Evolutionary conservation across 2,797 vertebrate genomes (phyloP).

Genomic region (Acomys russatus): DNA sequence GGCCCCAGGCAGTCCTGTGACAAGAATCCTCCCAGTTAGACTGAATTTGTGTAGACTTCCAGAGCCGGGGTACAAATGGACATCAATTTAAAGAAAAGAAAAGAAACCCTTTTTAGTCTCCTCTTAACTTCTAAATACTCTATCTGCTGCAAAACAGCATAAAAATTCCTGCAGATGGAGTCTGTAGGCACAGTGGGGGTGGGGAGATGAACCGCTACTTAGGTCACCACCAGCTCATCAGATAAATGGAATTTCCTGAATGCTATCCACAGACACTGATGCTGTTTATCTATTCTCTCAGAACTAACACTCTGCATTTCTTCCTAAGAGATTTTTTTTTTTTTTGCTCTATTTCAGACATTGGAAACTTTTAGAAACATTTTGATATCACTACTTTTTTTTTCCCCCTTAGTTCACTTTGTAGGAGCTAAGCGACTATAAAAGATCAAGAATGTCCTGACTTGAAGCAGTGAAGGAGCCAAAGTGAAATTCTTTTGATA

Average conservation of each 20-base stretch:
- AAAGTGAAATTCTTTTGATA: conserved; percentile 88
- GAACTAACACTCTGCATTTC: conserved; percentile 67
- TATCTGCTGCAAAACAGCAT: not conserved
- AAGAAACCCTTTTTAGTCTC: conserved; percentile 89
- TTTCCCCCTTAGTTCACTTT: conserved; percentile 15
- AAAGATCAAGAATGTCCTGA: conserved; percentile 65
- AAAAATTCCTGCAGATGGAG: conserved; percentile 82
- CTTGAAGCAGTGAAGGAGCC: conserved; percentile 84
- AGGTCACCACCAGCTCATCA: conserved; percentile 90
- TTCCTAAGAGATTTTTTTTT: conserved; percentile 55
- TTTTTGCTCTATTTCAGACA: conserved; percentile 64
- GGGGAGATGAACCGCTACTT: conserved; percentile 86
- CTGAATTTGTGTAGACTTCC: conserved; percentile 75
- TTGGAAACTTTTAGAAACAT: conserved; percentile 71
- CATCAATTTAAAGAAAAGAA: conserved; percentile 79
- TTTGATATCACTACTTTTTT: conserved; percentile 58
- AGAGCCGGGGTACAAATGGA: conserved; percentile 70
- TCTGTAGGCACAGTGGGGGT: conserved; percentile 73
- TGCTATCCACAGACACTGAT: conserved; percentile 79
- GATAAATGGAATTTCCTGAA: conserved; percentile 91
- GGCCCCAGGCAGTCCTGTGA: conserved; percentile 83
- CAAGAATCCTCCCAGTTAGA: conserved; percentile 80
- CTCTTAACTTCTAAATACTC: conserved; percentile 86
- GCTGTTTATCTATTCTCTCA: conserved; percentile 87
- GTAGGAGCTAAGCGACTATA: conserved; percentile 66